Evolutionary conservation across 2,888 invertebrate species (phyloP), one percentile per base, ranked within the genome.

Genomic region (Notodonta ziczac): DNA sequence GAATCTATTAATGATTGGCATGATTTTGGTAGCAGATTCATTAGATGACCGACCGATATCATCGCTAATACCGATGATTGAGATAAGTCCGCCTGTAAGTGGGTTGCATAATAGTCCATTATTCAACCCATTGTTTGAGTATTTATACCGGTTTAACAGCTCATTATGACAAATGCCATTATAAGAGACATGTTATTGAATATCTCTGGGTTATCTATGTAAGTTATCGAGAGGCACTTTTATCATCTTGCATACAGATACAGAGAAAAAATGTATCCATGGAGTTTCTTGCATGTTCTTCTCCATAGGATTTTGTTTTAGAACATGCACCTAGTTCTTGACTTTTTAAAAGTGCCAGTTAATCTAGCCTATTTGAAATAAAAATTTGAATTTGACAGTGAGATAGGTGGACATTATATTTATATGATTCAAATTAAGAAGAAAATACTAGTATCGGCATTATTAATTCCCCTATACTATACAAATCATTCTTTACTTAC

Each of bases 51-150:
- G 73, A 63, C 67, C 70, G 81, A 83, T 83, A 84, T 73, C 72
- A 82, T 82, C 80, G 70, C 71, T 77, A 78, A 81, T 70, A 69
- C 72, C 69, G 82, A 86, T 81, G 72, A 76, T 70, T 59, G 65
- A 71, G 79, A 82, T 84, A 84, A 78, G 69, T 69, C 66, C 67
- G 70, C 67, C 72, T 62, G 62, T 77, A 76, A 81, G 77, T 78
- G 77, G 73, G 78, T 88, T 86, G 80, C 78, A 79, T 76, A 87
- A 88, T 73, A 59, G 58, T 59, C 57, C 69, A 76, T 83, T 83
- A 82, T 83, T 74, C 73, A 82, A 84, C 68, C 73, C 65, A 78
- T 82, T 83, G 78, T 35, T 80, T 76, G 66, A 66, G 66, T 65
- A 74, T 75, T 72, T 66, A 58, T 70, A 73, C 77, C 73, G 63